Base-by-base conservation (phyloP, 1,140 invertebrate genomes). In the Drosophila elegans region DNA sequence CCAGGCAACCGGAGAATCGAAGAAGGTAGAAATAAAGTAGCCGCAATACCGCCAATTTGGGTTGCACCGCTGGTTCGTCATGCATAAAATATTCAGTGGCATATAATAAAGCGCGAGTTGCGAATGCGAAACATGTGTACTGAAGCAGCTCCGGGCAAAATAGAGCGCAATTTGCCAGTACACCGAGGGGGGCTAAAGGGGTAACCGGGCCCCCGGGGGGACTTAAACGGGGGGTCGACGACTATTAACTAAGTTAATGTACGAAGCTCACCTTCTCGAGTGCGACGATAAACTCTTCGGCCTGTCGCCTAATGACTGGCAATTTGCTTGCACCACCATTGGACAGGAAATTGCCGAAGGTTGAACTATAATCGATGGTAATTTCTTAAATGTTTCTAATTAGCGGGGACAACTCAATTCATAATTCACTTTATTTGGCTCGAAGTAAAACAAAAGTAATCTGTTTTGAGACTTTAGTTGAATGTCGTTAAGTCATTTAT, bases 31-130 rank as follows among this genome's bases (percentile, higher is more conserved):
- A 6, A 21, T 11, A 45, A 16, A 38, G 51, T 21, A 36, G 52
- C 61, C 63, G 49, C 67, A 71, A 61, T 34, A 72, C 67, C 68
- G 54, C 69, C 67, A 73, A 73, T 73, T 73, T 59, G 41, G 67
- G 38, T 60, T 45, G 67, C 69, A 73, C 52, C 34, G 54, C 53
- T 21, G 66, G 46, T 44, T 61, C 36, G 45, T 51, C 46, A 60
- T 72, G 67, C 67, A 73, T 72, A 72, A 73, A 73, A 61, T 72
- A 73, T 73, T 59, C 48, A 73, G 13, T 21, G 39, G 12, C n/a
- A 73, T 53, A 73, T 73, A 61, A 61, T 73, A 53, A 36, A 36
- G 32, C 52, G 32, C 54, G 27, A 52, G 55, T 48, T 36, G 46
- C 46, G 32, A 68, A 61, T 60, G 46, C 57, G 45, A 51, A 68